Evolutionary conservation across 2,888 invertebrate genomes (phyloP).

Genomic region (Ypsolopha sequella): DNA sequence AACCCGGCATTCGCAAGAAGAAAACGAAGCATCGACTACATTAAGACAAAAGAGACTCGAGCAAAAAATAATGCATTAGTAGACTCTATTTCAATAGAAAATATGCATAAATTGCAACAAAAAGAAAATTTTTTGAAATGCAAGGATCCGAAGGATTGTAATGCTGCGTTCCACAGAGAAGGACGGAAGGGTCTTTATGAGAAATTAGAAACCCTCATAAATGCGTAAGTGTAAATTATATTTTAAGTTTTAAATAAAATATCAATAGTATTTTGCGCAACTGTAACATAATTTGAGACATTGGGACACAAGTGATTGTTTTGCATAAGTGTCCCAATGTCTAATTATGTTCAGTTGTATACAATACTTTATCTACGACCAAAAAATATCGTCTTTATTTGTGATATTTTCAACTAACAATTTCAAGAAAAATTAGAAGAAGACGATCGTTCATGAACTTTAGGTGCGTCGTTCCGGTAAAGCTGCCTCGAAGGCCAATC

Average conservation of each 20-base stretch:
- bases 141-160: slow-evolving; percentile 29
- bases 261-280: slow-evolving; percentile 9
- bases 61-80: slow-evolving; percentile 7
- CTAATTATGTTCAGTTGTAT: too few species aligned
- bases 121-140: slow-evolving; percentile 22
- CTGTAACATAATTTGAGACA: too few species aligned
- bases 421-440: too few species aligned
- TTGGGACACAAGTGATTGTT: too few species aligned
- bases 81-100: slow-evolving; percentile 21
- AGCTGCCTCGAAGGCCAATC: too few species aligned
- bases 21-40: slow-evolving; percentile 43
- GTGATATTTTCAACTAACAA: too few species aligned
- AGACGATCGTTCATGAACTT: too few species aligned
- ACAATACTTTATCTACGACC: too few species aligned
- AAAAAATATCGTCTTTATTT: too few species aligned
- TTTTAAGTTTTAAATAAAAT: background rate
- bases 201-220: slow-evolving; percentile 74
- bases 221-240: slow-evolving; percentile 63
- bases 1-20: slow-evolving; percentile 64
- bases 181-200: slow-evolving; percentile 73
- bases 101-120: slow-evolving; percentile 42
- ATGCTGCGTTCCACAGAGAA: slow-evolving; percentile 68
- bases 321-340: too few species aligned
- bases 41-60: slow-evolving; percentile 6
- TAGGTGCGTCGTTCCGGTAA: too few species aligned